A percentile compares a stretch with the other conserved stretches of the same genome.
phyloP scores from a whole-genome alignment of 2,113 vertebrate genomes.

The Ceyx melanurus region DNA sequence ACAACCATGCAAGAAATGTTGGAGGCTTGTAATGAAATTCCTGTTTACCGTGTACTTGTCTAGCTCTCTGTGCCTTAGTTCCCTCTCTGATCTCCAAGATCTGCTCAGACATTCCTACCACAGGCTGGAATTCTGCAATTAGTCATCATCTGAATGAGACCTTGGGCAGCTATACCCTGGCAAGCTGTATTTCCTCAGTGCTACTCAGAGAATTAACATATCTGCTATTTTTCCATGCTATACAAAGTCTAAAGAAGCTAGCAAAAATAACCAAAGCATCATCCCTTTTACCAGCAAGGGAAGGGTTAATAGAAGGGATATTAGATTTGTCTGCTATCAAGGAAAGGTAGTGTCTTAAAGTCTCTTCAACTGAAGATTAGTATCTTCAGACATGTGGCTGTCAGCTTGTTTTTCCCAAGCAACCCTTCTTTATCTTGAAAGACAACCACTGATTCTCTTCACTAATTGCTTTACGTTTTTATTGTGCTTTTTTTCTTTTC shows the following conservation, averaged over 20 bases:
- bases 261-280: not conserved
- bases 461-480: not conserved
- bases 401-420: not conserved
- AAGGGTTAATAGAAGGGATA: not conserved
- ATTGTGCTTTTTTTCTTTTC: not conserved
- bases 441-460: not conserved
- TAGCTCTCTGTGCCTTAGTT: not conserved
- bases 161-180: not conserved
- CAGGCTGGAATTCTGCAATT: constrained; percentile 5
- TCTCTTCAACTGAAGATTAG: not conserved
- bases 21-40: not conserved
- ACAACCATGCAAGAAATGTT: not conserved
- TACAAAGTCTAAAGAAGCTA: not conserved
- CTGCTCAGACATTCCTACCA: constrained; percentile 47
- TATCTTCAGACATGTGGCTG: not conserved
- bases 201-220: not conserved
- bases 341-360: not conserved
- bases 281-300: not conserved
- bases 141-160: not conserved
- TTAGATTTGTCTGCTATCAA: not conserved
- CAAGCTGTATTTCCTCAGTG: not conserved
- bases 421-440: not conserved
- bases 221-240: not conserved
- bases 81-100: constrained; percentile 17
- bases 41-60: not conserved